Evolutionary conservation across 2,888 invertebrate species (phyloP).

Genomic region (Ecliptopera silaceata): DNA sequence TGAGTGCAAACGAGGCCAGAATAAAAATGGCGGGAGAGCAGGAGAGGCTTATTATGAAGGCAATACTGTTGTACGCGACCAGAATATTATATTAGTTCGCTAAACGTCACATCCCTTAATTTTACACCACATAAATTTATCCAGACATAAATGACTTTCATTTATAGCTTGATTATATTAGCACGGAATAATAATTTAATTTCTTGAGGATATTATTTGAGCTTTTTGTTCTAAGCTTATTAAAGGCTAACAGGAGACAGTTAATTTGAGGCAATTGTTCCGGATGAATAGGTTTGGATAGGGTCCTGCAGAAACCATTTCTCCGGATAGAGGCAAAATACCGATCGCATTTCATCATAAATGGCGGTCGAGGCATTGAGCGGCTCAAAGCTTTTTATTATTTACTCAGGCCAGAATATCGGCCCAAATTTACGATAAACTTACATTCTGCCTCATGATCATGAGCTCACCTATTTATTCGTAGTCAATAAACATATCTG

Average conservation of each 20-base stretch:
- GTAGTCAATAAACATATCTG: constrained; percentile 15
- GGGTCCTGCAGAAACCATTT: constrained; percentile 40
- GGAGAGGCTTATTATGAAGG: constrained; percentile 67
- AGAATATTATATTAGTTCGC: constrained; percentile 63
- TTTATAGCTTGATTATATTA: constrained; percentile 44
- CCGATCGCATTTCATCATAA: constrained; percentile 45
- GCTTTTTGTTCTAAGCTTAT: not conserved
- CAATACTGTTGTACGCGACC: constrained; percentile 64
- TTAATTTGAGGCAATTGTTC: constrained; percentile 22
- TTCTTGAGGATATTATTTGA: not conserved
- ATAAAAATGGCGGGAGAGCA: constrained; percentile 54
- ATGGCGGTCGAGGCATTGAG: constrained; percentile 41
- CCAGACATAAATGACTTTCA: constrained; percentile 40
- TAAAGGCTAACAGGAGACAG: constrained; percentile 13
- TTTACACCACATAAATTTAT: constrained; percentile 47
- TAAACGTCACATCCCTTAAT: constrained; percentile 45
- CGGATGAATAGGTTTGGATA: constrained; percentile 27
- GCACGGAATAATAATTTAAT: not conserved
- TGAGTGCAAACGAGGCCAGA: constrained; percentile 57
- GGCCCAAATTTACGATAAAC: constrained; percentile 18
- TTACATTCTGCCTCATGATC: constrained; percentile 9
- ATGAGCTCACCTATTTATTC: constrained; percentile 7
- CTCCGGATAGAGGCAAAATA: constrained; percentile 40
- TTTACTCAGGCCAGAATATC: constrained; percentile 38
- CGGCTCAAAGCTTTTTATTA: constrained; percentile 45